Conservation (phyloP, 2,113 vertebrate genomes). For the Cheilinus undulatus region DNA sequence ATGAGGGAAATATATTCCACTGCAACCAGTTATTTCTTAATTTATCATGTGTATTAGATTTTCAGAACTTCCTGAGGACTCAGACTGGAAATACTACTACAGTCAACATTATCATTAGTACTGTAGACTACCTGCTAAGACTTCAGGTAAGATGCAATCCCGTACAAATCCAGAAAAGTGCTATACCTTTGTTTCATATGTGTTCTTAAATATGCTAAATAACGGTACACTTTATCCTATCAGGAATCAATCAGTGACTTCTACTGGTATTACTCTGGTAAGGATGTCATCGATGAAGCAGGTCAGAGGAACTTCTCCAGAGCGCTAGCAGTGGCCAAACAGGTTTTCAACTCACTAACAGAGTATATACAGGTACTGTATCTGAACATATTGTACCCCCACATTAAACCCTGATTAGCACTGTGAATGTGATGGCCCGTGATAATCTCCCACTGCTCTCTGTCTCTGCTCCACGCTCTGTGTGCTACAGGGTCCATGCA, state of each 20-base stretch:
- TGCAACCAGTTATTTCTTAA: background rate
- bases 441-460: conserved; percentile 1
- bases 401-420: background rate
- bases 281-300: conserved; percentile 95
- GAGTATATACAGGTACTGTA: conserved; percentile 96
- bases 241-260: conserved; percentile 99
- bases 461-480: background rate
- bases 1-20: background rate
- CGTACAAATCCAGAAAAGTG: background rate
- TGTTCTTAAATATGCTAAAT: background rate
- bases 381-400: background rate
- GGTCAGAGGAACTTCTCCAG: conserved; percentile 98
- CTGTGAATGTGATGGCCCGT: background rate
- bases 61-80: conserved; percentile 97
- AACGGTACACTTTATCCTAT: conserved; percentile 14
- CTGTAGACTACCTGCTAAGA: conserved; percentile 95
- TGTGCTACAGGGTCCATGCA: conserved; percentile 89
- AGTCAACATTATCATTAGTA: conserved; percentile 98
- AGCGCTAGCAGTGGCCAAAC: conserved; percentile 95
- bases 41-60: conserved; percentile 82
- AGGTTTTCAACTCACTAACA: conserved; percentile 98
- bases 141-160: conserved; percentile 87
- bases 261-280: conserved; percentile 99
- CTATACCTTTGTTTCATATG: background rate
- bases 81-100: conserved; percentile 99